Base-by-base conservation (phyloP, 2,888 invertebrate genomes). In the Nymphalis urticae region DNA sequence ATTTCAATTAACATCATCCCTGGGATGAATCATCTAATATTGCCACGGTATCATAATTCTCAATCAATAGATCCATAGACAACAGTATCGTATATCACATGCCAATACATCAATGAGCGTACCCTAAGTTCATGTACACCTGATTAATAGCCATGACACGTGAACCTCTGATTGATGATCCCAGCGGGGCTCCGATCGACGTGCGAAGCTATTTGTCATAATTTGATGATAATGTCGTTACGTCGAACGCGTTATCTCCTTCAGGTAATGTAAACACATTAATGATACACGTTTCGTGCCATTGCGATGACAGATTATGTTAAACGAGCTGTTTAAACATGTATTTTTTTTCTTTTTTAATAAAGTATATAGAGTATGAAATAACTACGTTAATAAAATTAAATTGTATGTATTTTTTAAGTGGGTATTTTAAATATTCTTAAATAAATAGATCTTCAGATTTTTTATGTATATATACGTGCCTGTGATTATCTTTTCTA, bases 181-280 rank as follows among this genome's bases (percentile, higher is more conserved):
- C 64, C 59, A 67, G 75, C 75, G 73, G 76, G 76, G 72, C 66
- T 68, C n/a, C 54, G 54, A 32, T 56, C 54, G 54, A 56, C 54
- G 54, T 73, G 74, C 74, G 76, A 73, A 75, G 76, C 80, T 76
- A 86, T 88, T 83, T 82, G 83, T 88, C 88, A 88, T 86, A 81
- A 86, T 87, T 82, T 83, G 83, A 83, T 79, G 80, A 75, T 82
- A 82, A 85, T 84, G 81, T 78, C 74, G 76, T 74, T 75, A 74
- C 70, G 56, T 70, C 68, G 66, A 64, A 66, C 70, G 66, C 64
- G 73, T 66, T 70, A 73, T 72, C 66, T 58, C 48, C 65, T 61
- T 67, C 58, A 60, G 68, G 53, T 62, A 66, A 66, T 51, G 51
- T 51, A 51, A 51, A 51, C 32, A 67, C 68, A 72, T 65, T 66